A percentile compares a stretch with the other conserved stretches of the same genome.
Evolutionary conservation across 1,140 invertebrate species (phyloP).

Genomic region (Stegodyphus dumicola): DNA sequence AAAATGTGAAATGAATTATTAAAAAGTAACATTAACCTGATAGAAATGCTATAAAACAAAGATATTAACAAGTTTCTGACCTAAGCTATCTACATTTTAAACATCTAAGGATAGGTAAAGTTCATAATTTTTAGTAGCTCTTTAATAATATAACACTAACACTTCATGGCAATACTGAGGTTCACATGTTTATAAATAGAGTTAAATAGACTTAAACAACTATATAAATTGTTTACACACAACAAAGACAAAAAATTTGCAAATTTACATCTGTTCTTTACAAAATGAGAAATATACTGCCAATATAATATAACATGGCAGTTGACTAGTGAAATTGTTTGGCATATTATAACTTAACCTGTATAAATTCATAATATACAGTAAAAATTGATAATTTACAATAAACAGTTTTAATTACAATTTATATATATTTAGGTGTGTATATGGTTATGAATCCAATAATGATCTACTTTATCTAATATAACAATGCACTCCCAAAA

Average conservation of each 20-base stretch:
- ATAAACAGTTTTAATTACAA: slow-evolving; percentile 41
- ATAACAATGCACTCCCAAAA: slow-evolving; percentile 37
- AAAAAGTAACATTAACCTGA: too few relatives aligned
- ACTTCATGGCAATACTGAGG: slow-evolving; percentile 45
- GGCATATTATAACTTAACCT: slow-evolving; percentile 42
- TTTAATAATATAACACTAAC: slow-evolving; percentile 42
- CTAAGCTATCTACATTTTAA: neutral
- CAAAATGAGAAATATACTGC: slow-evolving; percentile 41
- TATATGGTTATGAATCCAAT: neutral
- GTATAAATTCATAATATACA: slow-evolving; percentile 46
- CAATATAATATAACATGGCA: slow-evolving; percentile 21
- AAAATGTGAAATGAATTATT: too few relatives aligned
- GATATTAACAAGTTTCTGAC: too few relatives aligned
- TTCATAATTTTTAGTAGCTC: slow-evolving; percentile 27
- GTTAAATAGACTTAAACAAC: slow-evolving; percentile 45
- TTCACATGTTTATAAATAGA: slow-evolving; percentile 44
- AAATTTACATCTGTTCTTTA: slow-evolving; percentile 26
- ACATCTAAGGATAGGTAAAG: neutral
- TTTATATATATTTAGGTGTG: slow-evolving; percentile 7
- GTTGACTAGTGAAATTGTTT: slow-evolving; percentile 54
- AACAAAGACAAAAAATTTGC: slow-evolving; percentile 39
- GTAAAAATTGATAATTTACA: slow-evolving; percentile 52
- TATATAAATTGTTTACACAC: slow-evolving; percentile 51
- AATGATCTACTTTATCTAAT: slow-evolving; percentile 35
- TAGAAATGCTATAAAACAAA: too few relatives aligned